Conservation (phyloP, 2,797 vertebrate species). For the Pelobates cultripes region DNA sequence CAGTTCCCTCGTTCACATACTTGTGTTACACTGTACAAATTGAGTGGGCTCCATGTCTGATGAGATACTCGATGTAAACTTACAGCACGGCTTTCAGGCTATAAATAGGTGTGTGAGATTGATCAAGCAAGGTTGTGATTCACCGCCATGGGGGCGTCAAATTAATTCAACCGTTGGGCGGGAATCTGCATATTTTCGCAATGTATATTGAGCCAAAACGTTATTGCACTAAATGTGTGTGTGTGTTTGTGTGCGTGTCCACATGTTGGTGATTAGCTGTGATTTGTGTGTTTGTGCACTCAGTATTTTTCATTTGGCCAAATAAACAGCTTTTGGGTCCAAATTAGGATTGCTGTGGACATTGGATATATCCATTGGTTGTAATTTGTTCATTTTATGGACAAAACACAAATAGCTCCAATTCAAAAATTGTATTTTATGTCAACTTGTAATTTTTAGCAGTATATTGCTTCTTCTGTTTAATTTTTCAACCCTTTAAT, state of each 20-base stretch:
- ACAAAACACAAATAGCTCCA: too few species aligned
- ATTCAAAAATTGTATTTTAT: too few species aligned
- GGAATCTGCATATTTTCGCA: constrained; percentile 36
- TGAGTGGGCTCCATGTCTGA: too few species aligned
- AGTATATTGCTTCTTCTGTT: too few species aligned
- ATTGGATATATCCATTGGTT: too few species aligned
- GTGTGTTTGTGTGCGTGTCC: background rate
- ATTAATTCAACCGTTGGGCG: constrained; percentile 43
- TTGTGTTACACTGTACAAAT: too few species aligned
- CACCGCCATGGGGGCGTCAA: constrained; percentile 46
- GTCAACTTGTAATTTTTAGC: too few species aligned
- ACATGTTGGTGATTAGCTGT: background rate
- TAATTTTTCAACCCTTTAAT: too few species aligned
- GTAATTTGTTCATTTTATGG: too few species aligned
- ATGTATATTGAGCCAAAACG: constrained; percentile 4
- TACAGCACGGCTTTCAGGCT: background rate
- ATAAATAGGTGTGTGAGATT: constrained; percentile 44
- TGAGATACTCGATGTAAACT: background rate
- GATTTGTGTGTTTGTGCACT: background rate
- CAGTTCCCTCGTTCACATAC: too few species aligned
- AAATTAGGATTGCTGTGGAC: too few species aligned
- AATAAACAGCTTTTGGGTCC: too few species aligned
- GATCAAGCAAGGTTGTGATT: constrained; percentile 38
- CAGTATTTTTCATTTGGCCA: background rate
- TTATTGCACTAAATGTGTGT: constrained; percentile 2